Conservation (phyloP, 2,888 invertebrate species). For the Drosophila neotestacea region DNA sequence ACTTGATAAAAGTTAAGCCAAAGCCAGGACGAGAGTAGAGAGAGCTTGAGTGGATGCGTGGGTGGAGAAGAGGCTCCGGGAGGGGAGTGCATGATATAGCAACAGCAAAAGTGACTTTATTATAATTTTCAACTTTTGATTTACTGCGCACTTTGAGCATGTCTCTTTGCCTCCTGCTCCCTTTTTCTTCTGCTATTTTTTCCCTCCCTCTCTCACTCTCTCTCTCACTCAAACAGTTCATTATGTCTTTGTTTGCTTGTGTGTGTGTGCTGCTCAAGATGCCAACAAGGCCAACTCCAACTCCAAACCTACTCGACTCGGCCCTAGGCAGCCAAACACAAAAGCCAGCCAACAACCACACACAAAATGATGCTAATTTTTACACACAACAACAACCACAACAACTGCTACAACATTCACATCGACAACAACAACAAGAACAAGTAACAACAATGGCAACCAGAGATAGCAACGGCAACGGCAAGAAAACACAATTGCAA, state of each 20-base stretch:
- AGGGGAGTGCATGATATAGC: conserved; percentile 67
- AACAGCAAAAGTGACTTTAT: conserved; percentile 77
- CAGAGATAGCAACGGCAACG: conserved; percentile 34
- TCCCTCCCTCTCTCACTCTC: not conserved
- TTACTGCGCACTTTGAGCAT: conserved; percentile 65
- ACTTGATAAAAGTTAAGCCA: conserved; percentile 75
- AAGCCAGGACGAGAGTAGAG: not conserved
- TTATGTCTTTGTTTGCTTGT: conserved; percentile 32
- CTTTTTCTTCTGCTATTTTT: not conserved
- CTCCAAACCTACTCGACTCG: conserved; percentile 36
- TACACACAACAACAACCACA: conserved; percentile 49
- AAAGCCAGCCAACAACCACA: conserved; percentile 60
- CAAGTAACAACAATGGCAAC: conserved; percentile 20
- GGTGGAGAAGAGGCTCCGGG: not conserved
- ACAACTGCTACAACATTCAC: conserved; percentile 33
- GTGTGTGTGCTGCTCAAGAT: conserved; percentile 47
- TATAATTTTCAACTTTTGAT: conserved; percentile 81
- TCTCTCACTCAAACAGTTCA: conserved; percentile 29
- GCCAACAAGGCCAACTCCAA: conserved; percentile 42
- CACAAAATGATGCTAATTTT: conserved; percentile 75
- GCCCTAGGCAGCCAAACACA: conserved; percentile 54
- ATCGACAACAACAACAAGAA: conserved; percentile 32
- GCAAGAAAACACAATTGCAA: conserved; percentile 73
- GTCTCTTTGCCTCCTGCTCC: conserved; percentile 3
- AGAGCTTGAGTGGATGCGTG: not conserved